Percentiles rank a stretch among this genome's conserved stretches.
These are phyloP conservation scores for Temnothorax ravouxi DNA, from an alignment of 2,888 invertebrate species.

Conservation along the genomic window DNA sequence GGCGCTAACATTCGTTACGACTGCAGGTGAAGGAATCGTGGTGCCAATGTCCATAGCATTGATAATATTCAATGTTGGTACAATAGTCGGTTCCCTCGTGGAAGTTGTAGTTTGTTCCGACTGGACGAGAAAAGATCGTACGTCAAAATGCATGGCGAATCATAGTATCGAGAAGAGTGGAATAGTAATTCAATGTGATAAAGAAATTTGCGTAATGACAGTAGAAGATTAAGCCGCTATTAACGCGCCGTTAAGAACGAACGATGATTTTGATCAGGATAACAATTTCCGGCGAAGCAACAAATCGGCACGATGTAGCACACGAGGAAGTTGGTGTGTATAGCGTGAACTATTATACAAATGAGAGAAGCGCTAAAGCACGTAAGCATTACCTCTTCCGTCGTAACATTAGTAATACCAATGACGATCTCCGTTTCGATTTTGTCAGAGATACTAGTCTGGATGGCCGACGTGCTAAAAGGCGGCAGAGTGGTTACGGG, in stretches of 20 bases:
- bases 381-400: conserved; percentile 85
- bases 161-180: background rate
- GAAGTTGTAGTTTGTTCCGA: conserved; percentile 67
- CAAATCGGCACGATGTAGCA: conserved; percentile 63
- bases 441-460: conserved; percentile 66
- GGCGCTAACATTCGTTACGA: conserved; percentile 55
- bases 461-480: conserved; percentile 62
- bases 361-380: conserved; percentile 78
- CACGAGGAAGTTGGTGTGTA: conserved; percentile 37
- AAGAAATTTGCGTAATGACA: conserved; percentile 26
- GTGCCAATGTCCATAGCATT: background rate
- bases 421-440: conserved; percentile 76
- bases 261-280: conserved; percentile 16
- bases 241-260: conserved; percentile 17
- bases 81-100: conserved; percentile 61
- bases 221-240: conserved; percentile 10
- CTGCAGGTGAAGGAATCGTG: conserved; percentile 56
- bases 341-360: conserved; percentile 70
- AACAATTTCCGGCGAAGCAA: conserved; percentile 64
- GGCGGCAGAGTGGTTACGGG: conserved; percentile 62
- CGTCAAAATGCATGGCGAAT: conserved; percentile 6
- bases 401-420: conserved; percentile 81
- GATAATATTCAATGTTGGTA: conserved; percentile 60
- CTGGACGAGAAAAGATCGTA: conserved; percentile 56
- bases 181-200: background rate